Evolutionary conservation across 1,140 invertebrate genomes (phyloP), one percentile per base, ranked within the genome.

Genomic region (Orchestia grillus): DNA sequence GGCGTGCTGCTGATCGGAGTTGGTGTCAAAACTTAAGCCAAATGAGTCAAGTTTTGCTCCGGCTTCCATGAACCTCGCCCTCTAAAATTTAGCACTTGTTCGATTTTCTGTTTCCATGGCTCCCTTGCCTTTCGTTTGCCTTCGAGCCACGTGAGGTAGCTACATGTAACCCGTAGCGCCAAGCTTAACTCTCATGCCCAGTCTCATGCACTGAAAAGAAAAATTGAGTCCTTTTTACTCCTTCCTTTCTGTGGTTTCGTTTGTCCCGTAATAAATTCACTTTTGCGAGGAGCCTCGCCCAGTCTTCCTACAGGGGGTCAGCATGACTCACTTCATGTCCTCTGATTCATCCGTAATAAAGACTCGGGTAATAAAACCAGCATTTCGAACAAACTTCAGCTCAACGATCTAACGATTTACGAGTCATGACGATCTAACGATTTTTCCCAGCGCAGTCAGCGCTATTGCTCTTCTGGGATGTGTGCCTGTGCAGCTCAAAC

Each of bases 31-130:
- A 41, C 43, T 90, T 90, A 11, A 42, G 41, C 88, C 43, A 44
- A 90, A 90, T 44, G 88, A 90, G 88, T 90, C 88, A 90, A 90
- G 88, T 90, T 90, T 44, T 90, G 88, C 88, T 42, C 41, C 88
- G 42, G 88, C 87, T 6, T 40, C 87, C 87, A 41, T 36, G 36
- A 36, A n/a, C n/a, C n/a, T 40, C 8, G 87, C 41, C 62, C 62
- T 36, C 62, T 77, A 77, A 77, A 77, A 77, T 77, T 36, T 77
- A 77, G 62, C 62, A 36, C 62, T 77, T 36, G 62, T 77, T 23
- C 11, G 88, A 90, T 42, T 42, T 90, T 90, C 88, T 19, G 41
- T 42, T 15, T 90, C 36, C 47, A 1, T 90, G 88, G 42, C 88
- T 90, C 42, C 41, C 62, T 77, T 77, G 62, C 62, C 62, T 77